These are phyloP conservation scores for Melanotaenia parkinsoni DNA, from an alignment of 2,797 vertebrate genomes.

Conservation along the genomic window DNA sequence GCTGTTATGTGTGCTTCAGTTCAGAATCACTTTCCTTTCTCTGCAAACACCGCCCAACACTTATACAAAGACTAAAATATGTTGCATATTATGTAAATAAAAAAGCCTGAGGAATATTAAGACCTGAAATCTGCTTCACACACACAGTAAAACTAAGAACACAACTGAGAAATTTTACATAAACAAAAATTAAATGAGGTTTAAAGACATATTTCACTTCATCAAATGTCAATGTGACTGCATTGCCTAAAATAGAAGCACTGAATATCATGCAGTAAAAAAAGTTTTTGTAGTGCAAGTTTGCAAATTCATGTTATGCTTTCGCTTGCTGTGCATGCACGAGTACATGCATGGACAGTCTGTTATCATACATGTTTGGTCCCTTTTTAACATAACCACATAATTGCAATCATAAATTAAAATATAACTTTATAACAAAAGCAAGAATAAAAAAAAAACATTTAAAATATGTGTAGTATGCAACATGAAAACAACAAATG, in stretches of 20 bases:
- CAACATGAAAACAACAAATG: slow-evolving; percentile 22
- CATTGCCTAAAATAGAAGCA: slow-evolving; percentile 28
- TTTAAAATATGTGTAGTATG: slow-evolving; percentile 5
- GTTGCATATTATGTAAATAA: slow-evolving; percentile 16
- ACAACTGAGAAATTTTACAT: neutral
- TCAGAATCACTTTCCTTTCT: slow-evolving; percentile 28
- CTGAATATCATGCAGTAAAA: slow-evolving; percentile 38
- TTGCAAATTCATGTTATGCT: slow-evolving; percentile 41
- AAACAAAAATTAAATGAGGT: slow-evolving; percentile 31
- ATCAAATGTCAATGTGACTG: slow-evolving; percentile 40
- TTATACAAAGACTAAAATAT: slow-evolving; percentile 38
- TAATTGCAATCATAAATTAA: slow-evolving; percentile 43
- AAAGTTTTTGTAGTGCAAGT: slow-evolving; percentile 51
- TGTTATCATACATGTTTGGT: slow-evolving; percentile 51
- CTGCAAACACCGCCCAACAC: slow-evolving; percentile 30
- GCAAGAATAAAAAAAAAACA: slow-evolving; percentile 24
- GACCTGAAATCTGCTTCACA: slow-evolving; percentile 40
- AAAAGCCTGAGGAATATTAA: slow-evolving; percentile 53
- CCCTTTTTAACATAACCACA: slow-evolving; percentile 59
- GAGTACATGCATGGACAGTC: slow-evolving; percentile 29
- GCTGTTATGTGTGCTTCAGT: slow-evolving; percentile 44
- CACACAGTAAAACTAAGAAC: slow-evolving; percentile 20
- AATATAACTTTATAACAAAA: slow-evolving; percentile 27
- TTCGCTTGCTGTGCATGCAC: slow-evolving; percentile 22
- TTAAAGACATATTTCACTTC: slow-evolving; percentile 34